Percentiles rank a stretch among this genome's conserved stretches.
Conservation (phyloP, 2,797 vertebrate species). For the Pelochelys cantorii region DNA sequence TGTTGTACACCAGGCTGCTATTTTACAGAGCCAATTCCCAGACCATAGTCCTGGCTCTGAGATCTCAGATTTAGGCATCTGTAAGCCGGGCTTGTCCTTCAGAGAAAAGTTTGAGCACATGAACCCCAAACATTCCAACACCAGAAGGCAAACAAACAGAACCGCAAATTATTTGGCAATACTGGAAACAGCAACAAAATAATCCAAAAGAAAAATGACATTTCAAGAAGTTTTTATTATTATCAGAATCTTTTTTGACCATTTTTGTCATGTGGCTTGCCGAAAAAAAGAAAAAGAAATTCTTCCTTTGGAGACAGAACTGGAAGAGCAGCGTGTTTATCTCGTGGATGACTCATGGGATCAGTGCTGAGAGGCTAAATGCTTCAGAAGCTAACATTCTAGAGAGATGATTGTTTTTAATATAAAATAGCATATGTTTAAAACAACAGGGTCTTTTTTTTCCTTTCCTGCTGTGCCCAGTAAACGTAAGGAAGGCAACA, state of each 20-base stretch:
- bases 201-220: background rate
- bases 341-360: slow-evolving; percentile 46
- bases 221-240: slow-evolving; percentile 17
- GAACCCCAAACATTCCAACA: slow-evolving; percentile 1
- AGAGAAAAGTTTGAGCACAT: slow-evolving; percentile 12
- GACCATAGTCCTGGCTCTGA: background rate
- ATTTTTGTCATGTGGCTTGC: background rate
- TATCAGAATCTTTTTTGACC: slow-evolving; percentile 19
- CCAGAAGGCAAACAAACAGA: background rate
- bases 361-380: background rate
- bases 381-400: slow-evolving; percentile 51
- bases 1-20: background rate
- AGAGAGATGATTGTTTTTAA: slow-evolving; percentile 47
- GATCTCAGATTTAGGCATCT: too few species aligned
- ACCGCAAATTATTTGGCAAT: background rate
- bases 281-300: slow-evolving; percentile 27
- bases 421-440: slow-evolving; percentile 57
- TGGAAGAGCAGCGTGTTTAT: slow-evolving; percentile 26
- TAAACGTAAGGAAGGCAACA: slow-evolving; percentile 59
- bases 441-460: slow-evolving; percentile 5
- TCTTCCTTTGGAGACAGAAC: slow-evolving; percentile 13
- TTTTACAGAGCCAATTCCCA: background rate
- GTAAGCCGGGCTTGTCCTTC: background rate
- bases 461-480: slow-evolving; percentile 45
- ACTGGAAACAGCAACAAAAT: background rate